These are phyloP conservation scores for Mycalesis mineus DNA, from an alignment of 2,888 invertebrate genomes.

Conservation along the genomic window DNA sequence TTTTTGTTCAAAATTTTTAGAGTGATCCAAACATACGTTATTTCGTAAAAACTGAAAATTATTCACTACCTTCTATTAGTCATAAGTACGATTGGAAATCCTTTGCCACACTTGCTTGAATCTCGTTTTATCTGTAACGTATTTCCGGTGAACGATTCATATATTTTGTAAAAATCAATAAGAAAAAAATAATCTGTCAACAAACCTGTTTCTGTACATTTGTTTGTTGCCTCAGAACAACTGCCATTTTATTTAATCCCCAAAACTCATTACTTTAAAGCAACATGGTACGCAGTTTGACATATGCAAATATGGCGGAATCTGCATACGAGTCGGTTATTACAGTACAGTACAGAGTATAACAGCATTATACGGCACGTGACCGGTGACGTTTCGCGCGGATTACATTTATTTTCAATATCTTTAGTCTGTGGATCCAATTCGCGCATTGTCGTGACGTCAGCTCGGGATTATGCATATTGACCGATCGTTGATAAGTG, in stretches of 20 bases:
- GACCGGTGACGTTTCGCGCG: slow-evolving; percentile 47
- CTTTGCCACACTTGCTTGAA: too few species aligned
- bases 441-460: slow-evolving; percentile 5
- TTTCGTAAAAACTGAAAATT: too few species aligned
- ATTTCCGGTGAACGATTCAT: too few species aligned
- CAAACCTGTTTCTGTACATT: too few species aligned
- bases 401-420: slow-evolving; percentile 72
- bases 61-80: too few species aligned
- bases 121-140: too few species aligned
- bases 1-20: too few species aligned
- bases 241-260: slow-evolving; percentile 28
- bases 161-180: too few species aligned
- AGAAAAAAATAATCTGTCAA: too few species aligned
- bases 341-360: too few species aligned
- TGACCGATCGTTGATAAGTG: slow-evolving; percentile 4
- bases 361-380: slow-evolving; percentile 43
- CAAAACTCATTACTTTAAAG: slow-evolving; percentile 26
- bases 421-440: slow-evolving; percentile 19
- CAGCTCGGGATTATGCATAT: slow-evolving; percentile 14
- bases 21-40: too few species aligned
- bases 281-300: slow-evolving; percentile 15
- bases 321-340: slow-evolving; percentile 49
- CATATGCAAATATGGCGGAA: slow-evolving; percentile 45
- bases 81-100: too few species aligned
- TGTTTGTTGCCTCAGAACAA: neutral